A percentile compares a stretch with the other conserved stretches of the same genome.
Evolutionary conservation across 2,888 invertebrate species (phyloP).

Genomic region (Altica lythri): DNA sequence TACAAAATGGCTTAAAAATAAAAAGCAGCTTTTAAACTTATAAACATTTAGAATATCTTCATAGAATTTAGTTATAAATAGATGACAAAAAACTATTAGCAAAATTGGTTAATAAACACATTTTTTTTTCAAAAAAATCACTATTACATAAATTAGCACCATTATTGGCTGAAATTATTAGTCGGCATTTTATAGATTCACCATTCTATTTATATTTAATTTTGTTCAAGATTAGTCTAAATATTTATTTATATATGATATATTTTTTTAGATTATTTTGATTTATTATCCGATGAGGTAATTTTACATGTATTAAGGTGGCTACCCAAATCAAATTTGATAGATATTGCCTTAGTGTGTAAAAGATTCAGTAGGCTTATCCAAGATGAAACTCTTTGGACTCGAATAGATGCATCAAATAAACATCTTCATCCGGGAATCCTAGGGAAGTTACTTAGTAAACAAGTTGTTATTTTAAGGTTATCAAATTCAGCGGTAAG

Average conservation of each 20-base stretch:
- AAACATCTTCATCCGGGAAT: constrained; percentile 70
- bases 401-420: constrained; percentile 77
- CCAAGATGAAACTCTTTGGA: constrained; percentile 86
- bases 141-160: too few relatives aligned
- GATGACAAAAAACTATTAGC: too few relatives aligned
- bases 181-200: too few relatives aligned
- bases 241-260: not conserved
- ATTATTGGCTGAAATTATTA: too few relatives aligned
- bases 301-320: constrained; percentile 80
- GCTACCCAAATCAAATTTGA: constrained; percentile 78
- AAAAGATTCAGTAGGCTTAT: constrained; percentile 79
- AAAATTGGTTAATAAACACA: too few relatives aligned
- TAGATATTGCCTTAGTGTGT: constrained; percentile 74
- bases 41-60: too few relatives aligned
- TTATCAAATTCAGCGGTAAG: constrained; percentile 79
- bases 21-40: too few relatives aligned
- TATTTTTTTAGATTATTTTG: constrained; percentile 67
- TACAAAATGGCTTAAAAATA: too few relatives aligned
- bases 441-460: constrained; percentile 73
- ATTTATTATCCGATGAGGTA: constrained; percentile 82
- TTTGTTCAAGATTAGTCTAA: too few relatives aligned
- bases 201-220: too few relatives aligned
- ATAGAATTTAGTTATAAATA: too few relatives aligned
- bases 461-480: constrained; percentile 78
- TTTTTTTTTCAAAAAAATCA: too few relatives aligned